These are phyloP conservation scores for Merodon equestris DNA, from an alignment of 2,888 invertebrate genomes.

Conservation along the genomic window DNA sequence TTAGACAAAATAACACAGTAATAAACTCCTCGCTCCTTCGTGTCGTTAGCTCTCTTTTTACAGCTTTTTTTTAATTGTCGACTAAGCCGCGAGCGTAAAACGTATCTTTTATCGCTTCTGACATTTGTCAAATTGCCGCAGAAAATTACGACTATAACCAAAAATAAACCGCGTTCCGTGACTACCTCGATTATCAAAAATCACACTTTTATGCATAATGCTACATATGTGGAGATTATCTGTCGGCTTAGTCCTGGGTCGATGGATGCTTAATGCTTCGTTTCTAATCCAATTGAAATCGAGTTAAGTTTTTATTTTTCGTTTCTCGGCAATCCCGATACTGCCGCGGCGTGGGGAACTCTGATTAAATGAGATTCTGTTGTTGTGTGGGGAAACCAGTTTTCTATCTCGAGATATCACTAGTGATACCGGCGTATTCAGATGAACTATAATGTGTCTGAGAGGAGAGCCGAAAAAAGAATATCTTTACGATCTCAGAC, in stretches of 20 bases:
- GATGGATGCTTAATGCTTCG: slow-evolving; percentile 1
- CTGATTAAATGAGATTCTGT: slow-evolving; percentile 37
- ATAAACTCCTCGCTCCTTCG: too few relatives aligned
- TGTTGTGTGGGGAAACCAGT: slow-evolving; percentile 29
- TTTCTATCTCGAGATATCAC: slow-evolving; percentile 3
- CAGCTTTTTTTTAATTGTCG: too few relatives aligned
- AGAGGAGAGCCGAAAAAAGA: slow-evolving; percentile 8
- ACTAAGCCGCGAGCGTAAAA: too few relatives aligned
- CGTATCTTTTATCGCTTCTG: too few relatives aligned
- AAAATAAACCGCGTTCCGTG: too few relatives aligned
- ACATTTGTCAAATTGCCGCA: too few relatives aligned
- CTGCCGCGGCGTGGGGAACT: slow-evolving; percentile 42
- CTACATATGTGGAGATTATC: slow-evolving; percentile 30
- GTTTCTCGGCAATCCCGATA: too few relatives aligned
- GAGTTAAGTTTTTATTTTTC: slow-evolving; percentile 51
- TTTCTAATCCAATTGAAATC: slow-evolving; percentile 51
- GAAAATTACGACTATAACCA: too few relatives aligned
- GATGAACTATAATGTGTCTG: slow-evolving; percentile 24
- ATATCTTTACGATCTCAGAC: slow-evolving; percentile 54
- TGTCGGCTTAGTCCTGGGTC: slow-evolving; percentile 12
- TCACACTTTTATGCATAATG: slow-evolving; percentile 24
- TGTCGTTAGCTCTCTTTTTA: too few relatives aligned
- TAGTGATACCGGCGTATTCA: slow-evolving; percentile 10
- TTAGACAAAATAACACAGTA: too few relatives aligned
- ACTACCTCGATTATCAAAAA: too few relatives aligned